Conservation (phyloP, 2,888 invertebrate species). For the Tenthredo scrophulariae region DNA sequence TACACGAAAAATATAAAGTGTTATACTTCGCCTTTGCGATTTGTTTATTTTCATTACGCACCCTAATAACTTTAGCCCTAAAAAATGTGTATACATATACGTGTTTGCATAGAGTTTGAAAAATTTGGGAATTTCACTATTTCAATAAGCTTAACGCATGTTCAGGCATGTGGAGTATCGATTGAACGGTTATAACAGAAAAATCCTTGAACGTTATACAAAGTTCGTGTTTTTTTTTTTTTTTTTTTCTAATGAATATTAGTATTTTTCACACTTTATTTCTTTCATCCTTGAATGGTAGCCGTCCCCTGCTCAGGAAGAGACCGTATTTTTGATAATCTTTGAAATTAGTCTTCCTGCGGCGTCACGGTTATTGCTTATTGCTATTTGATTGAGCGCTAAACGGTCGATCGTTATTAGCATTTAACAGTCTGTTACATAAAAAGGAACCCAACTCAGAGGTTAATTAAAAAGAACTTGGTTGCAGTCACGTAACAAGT, state of each 20-base stretch:
- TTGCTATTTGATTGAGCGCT: slow-evolving; percentile 2
- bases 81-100: neutral
- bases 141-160: neutral
- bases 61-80: neutral
- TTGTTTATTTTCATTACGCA: neutral
- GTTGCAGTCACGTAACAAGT: neutral
- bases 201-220: neutral
- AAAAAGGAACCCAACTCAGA: neutral
- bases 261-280: neutral
- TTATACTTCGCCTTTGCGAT: neutral
- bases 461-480: slow-evolving; percentile 10
- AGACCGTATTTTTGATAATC: neutral
- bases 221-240: neutral
- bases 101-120: neutral
- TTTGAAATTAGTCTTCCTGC: neutral
- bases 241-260: neutral
- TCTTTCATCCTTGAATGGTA: neutral
- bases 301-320: neutral
- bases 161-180: neutral
- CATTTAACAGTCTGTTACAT: neutral
- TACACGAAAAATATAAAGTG: neutral
- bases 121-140: neutral
- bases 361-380: neutral
- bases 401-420: slow-evolving; percentile 38
- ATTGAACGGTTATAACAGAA: neutral